Evolutionary conservation across 1,140 invertebrate species (phyloP).

Genomic region (Apolygus lucorum): DNA sequence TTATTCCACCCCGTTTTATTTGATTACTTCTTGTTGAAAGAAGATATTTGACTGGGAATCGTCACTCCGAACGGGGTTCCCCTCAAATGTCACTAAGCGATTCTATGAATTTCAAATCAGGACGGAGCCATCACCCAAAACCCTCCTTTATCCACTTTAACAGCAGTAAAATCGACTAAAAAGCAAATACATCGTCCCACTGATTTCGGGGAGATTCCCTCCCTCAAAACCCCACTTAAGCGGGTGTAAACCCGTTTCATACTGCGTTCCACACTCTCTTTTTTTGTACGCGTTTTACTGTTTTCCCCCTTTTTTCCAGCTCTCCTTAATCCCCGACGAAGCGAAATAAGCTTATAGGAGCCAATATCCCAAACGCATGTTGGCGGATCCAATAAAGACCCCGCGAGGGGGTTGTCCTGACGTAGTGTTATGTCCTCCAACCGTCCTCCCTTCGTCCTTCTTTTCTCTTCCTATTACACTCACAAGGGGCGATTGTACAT

Average conservation of each 20-base stretch:
- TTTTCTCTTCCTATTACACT: neutral
- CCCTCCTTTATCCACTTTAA: neutral
- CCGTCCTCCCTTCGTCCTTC: neutral
- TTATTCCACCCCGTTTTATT: neutral
- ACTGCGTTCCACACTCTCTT: neutral
- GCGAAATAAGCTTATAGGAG: neutral
- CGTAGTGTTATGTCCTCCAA: slow-evolving; percentile 4
- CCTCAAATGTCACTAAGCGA: neutral
- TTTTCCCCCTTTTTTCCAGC: neutral
- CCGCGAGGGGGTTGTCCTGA: neutral
- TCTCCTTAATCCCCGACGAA: neutral
- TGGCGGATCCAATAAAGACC: slow-evolving; percentile 7
- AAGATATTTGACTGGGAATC: neutral
- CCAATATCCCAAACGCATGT: slow-evolving; percentile 11
- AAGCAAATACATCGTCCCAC: neutral
- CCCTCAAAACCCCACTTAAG: neutral
- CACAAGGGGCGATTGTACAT: slow-evolving; percentile 4
- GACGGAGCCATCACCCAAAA: too few species aligned
- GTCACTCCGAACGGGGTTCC: neutral
- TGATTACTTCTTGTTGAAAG: neutral
- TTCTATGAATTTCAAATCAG: neutral
- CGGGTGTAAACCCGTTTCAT: neutral
- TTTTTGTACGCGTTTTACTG: too few species aligned
- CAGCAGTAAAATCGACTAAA: neutral
- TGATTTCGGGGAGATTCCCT: neutral